Base-by-base conservation (phyloP, 2,888 invertebrate species). In the Anthophora plumipes region DNA sequence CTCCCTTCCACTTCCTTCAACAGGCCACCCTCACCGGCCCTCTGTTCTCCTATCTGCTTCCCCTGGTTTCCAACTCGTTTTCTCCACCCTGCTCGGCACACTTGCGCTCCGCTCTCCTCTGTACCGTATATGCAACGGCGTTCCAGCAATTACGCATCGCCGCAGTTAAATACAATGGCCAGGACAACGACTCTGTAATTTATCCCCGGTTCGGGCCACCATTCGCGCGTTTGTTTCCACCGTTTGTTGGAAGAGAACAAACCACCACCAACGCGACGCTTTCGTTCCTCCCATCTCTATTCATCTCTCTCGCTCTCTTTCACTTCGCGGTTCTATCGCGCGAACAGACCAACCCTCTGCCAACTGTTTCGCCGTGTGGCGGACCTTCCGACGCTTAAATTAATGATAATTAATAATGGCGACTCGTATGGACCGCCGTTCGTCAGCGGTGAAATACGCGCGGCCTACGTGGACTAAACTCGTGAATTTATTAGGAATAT, bases 111-210 rank as follows among this genome's bases (percentile, higher is more conserved):
- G 55, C 67, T 20, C 43, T 22, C 52, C 76, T 48, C 70, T 43
- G 31, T 22, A 46, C n/a, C 73, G 80, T 69, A 70, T 80, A 83
- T 86, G 83, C 85, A 84, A 84, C 84, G 82, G 88, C 89, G 91
- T 92, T 90, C 91, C 91, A 90, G 90, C 90, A 92, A 92, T 93
- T 92, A 91, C 92, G 91, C 90, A 91, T 91, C 89, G 90, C 89
- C 90, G 88, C 89, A 90, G 90, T 91, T 92, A 92, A 91, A 92
- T 91, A 91, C 92, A 90, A 90, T 89, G 89, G 89, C 88, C 88
- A 85, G 89, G 89, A 90, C 91, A 91, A 92, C 91, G 90, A 91
- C 91, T 90, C 90, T 89, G 90, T 91, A 92, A 91, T 92, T 92
- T 91, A 92, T 92, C 90, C 90, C 89, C 87, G 81, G 78, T 85